Evolutionary conservation across 2,113 vertebrate species (phyloP), one percentile per base, ranked within the genome.

Genomic region (Seriola quinqueradiata): DNA sequence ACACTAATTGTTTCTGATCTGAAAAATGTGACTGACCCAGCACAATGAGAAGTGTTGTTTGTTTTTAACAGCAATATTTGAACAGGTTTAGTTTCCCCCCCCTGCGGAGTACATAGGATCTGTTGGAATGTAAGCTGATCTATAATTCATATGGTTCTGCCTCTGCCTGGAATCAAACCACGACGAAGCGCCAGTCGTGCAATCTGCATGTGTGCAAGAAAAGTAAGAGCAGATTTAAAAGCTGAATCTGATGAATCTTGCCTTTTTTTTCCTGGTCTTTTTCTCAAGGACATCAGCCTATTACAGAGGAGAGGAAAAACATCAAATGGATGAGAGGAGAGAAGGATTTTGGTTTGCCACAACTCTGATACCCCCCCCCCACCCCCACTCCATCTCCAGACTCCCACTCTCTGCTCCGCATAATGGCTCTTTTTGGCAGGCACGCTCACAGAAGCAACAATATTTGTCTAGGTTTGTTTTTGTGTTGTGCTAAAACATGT

Each of bases 71-170:
- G 71, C 28, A 19, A 74, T 40, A 65, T 78, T 80, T 71, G 28
- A 80, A 74, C 38, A 44, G n/a, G n/a, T 83, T 76, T 70, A 16
- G 13, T 16, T 61, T 63, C 57, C 63, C 34, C 54, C 54, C 28
- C 8, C 25, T 28, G 28, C 70, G 50, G 69, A 68, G 76, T 52
- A 36, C 55, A 70, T 38, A 32, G 77, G 84, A 79, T 76, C 55
- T 77, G 54, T 34, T 67, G 34, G 44, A 89, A 85, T 58, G 80
- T 77, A 48, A 84, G 32, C n/a, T 83, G 74, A 92, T 94, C 83
- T 92, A 94, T 94, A 91, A 95, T 94, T 93, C 77, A 95, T 90
- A 69, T 19, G 38, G 57, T 72, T 90, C 77, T 79, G 81, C 46
- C 52, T 72, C 67, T 67, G 77, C 28, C 28, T 42, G 75, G 75